Conservation (phyloP, 2,888 invertebrate genomes). For the Serrognathus titanus region DNA sequence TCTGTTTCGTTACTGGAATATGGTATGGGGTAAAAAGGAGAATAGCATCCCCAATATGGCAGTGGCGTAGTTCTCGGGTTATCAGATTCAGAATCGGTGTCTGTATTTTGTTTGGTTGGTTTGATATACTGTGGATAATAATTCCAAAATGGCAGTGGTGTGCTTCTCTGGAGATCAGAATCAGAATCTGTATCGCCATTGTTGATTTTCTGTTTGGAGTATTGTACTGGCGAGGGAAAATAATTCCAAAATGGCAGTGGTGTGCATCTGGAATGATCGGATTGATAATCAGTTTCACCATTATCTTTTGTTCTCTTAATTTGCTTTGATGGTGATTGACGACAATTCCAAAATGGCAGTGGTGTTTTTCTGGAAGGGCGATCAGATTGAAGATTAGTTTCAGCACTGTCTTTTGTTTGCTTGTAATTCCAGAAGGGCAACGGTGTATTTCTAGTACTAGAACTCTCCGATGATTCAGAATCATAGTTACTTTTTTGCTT, state of each 20-base stretch:
- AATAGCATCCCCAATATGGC: slow-evolving; percentile 12
- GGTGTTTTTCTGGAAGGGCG: slow-evolving; percentile 9
- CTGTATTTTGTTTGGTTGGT: neutral
- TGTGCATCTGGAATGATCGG: slow-evolving; percentile 23
- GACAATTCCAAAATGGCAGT: slow-evolving; percentile 12
- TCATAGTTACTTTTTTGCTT: no score
- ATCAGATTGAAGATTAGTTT: slow-evolving; percentile 16
- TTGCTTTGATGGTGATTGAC: slow-evolving; percentile 3
- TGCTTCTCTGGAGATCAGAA: slow-evolving; percentile 18
- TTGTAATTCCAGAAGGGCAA: slow-evolving; percentile 5
- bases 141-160: slow-evolving; percentile 37
- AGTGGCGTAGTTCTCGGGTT: slow-evolving; percentile 7
- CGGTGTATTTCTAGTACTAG: slow-evolving; percentile 8
- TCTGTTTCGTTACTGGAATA: slow-evolving; percentile 7
- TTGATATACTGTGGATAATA: slow-evolving; percentile 28
- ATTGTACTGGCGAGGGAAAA: slow-evolving; percentile 23
- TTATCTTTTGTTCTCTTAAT: neutral
- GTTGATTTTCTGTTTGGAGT: neutral
- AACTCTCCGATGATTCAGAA: no score
- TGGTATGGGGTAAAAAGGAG: slow-evolving; percentile 12
- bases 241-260: slow-evolving; percentile 38
- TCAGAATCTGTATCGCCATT: neutral
- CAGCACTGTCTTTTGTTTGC: slow-evolving; percentile 4
- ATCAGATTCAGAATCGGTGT: neutral
- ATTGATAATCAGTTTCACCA: slow-evolving; percentile 8